Evolutionary conservation across 2,888 invertebrate species (phyloP).

Genomic region (Schizaphis graminum): DNA sequence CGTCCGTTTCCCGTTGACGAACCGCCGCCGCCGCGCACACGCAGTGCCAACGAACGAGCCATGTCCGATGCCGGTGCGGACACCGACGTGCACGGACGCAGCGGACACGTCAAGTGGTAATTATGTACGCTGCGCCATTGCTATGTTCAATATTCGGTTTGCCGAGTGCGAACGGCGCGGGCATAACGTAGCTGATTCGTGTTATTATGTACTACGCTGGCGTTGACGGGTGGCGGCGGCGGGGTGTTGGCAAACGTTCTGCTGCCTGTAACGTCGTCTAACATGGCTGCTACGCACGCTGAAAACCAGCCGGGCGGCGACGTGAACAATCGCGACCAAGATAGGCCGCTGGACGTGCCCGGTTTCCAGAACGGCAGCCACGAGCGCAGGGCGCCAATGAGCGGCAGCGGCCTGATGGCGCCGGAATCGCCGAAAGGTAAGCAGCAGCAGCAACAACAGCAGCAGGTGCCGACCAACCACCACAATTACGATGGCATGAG

Average conservation of each 20-base stretch:
- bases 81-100: constrained; percentile 35
- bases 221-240: constrained; percentile 65
- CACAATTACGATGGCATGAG: constrained; percentile 58
- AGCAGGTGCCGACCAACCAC: constrained; percentile 61
- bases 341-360: constrained; percentile 61
- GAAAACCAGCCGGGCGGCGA: constrained; percentile 82
- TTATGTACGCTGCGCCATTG: constrained; percentile 52
- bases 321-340: constrained; percentile 64
- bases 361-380: constrained; percentile 64
- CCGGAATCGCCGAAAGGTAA: constrained; percentile 62
- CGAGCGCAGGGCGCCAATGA: constrained; percentile 63
- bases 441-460: constrained; percentile 61
- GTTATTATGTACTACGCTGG: constrained; percentile 53
- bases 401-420: constrained; percentile 43
- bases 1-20: neutral
- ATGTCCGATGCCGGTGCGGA: constrained; percentile 63
- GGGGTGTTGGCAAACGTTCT: constrained; percentile 66
- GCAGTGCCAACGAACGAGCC: constrained; percentile 40
- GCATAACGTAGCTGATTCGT: constrained; percentile 61
- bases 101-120: constrained; percentile 22
- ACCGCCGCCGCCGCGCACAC: constrained; percentile 25
- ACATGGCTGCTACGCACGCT: constrained; percentile 89
- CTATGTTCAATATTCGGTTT: constrained; percentile 60
- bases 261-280: constrained; percentile 70
- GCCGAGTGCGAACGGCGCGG: constrained; percentile 62